Evolutionary conservation across 2,113 vertebrate species (phyloP).

Genomic region (Lycaon pictus): DNA sequence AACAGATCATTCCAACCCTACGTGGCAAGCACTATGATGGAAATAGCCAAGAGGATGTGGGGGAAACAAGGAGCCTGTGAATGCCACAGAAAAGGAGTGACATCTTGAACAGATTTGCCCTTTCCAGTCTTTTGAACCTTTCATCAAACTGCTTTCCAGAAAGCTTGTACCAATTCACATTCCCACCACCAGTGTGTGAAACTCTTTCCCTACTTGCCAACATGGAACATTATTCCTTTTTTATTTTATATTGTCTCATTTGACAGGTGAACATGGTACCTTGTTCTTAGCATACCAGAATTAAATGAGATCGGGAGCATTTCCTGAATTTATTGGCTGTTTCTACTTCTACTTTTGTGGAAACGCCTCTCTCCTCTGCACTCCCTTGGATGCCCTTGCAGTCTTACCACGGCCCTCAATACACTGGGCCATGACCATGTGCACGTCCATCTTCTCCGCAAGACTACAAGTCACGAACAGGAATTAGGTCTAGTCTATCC

Average conservation of each 20-base stretch:
- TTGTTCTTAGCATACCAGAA: not conserved
- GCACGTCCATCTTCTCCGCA: not conserved
- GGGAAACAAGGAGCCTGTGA: not conserved
- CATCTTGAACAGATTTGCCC: not conserved
- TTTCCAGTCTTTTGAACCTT: not conserved
- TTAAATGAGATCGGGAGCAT: not conserved
- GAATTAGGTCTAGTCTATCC: not conserved
- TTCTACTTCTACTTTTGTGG: not conserved
- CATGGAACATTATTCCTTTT: not conserved
- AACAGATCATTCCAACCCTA: not conserved
- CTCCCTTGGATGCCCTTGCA: fast-evolving
- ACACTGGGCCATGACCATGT: fast-evolving
- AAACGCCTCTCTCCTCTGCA: not conserved
- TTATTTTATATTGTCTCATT: not conserved
- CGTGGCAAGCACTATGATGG: not conserved
- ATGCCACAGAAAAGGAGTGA: not conserved
- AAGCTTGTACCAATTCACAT: not conserved
- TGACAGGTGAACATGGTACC: not conserved
- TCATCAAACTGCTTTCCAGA: not conserved
- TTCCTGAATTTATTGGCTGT: not conserved
- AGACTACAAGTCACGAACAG: not conserved
- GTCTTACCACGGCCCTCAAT: not conserved
- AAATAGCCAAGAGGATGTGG: not conserved
- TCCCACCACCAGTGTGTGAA: not conserved
- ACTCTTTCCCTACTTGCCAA: not conserved